Evolutionary conservation across 1,140 invertebrate genomes (phyloP), one percentile per base, ranked within the genome.

Genomic region (Musca domestica): DNA sequence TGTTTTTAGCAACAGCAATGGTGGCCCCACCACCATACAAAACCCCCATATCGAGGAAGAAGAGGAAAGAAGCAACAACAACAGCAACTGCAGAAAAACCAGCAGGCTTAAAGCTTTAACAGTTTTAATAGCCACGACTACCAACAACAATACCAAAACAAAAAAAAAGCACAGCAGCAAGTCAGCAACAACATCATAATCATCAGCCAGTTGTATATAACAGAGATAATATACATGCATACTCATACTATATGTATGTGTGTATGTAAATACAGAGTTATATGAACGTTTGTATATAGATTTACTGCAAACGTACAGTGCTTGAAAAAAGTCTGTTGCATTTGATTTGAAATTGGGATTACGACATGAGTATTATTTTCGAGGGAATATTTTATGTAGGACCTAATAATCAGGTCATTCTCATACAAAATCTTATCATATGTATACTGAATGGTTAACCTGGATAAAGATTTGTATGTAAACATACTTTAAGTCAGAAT

Each of bases 71-170:
- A 56, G 12, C 19, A 51, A 56, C 52, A 56, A 25, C 52, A 25
- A n/a, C n/a, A n/a, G n/a, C n/a, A n/a, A 51, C 20, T 20, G 17
- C n/a, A 51, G 27, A 56, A 58, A 54, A 54, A 27, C 54, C 56
- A 61, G 56, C 56, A 61, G 56, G 56, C 56, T 61, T 61, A 61
- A 61, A 61, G 56, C 56, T 61, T 61, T 34, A 61, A 20, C 56
- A 56, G 25, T 41, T 41, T 56, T 56, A 56, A 56, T 61, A 61
- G 56, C 56, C 56, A 61, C 56, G 56, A 61, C 56, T 61, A 61
- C 56, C 56, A 61, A 61, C 56, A 61, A 41, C 56, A 20, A 12
- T 27, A 61, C 6, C 20, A 51, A 20, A 0, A 20, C 7, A 4
- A 34, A 34, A 2, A 61, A 27, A 27, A 14, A 25, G 25, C n/a